A percentile compares a stretch with the other conserved stretches of the same genome.
These are phyloP conservation scores for Toxotes chatareus DNA, from an alignment of 2,113 vertebrate species.

Conservation along the genomic window DNA sequence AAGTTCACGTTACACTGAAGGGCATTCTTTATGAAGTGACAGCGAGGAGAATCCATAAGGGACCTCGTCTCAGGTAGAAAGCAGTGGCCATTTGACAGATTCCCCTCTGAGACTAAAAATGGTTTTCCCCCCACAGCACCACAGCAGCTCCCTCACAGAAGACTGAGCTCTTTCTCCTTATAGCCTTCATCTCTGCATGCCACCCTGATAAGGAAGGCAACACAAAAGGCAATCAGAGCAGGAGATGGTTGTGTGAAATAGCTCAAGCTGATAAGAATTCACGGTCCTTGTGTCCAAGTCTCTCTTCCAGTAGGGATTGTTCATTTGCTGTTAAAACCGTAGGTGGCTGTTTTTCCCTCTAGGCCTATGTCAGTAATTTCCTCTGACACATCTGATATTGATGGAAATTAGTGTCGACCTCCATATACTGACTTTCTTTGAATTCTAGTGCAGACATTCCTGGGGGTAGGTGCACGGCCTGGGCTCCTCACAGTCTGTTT, in stretches of 20 bases:
- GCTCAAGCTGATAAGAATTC: conserved; percentile 28
- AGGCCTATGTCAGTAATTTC: conserved; percentile 50
- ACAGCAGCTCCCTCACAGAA: conserved; percentile 10
- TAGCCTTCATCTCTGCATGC: conserved; percentile 48
- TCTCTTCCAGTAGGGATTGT: conserved; percentile 25
- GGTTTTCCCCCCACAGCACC: conserved; percentile 14
- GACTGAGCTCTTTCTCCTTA: conserved; percentile 26
- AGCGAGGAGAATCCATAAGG: conserved; percentile 8
- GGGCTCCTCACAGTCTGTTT: conserved; percentile 27
- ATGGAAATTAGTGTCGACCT: conserved; percentile 67
- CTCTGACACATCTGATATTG: conserved; percentile 67
- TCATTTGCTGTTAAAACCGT: conserved; percentile 41
- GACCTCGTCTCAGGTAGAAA: conserved; percentile 41
- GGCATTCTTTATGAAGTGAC: conserved; percentile 17
- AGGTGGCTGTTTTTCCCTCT: conserved; percentile 55
- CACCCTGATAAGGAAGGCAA: conserved; percentile 47
- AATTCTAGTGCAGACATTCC: conserved; percentile 44
- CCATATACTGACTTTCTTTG: conserved; percentile 29
- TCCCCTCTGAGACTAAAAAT: conserved; percentile 6
- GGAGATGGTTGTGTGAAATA: conserved; percentile 29
- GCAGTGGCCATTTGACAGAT: conserved; percentile 34
- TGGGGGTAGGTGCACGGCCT: conserved; percentile 4
- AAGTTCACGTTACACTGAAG: neutral
- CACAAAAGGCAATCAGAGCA: conserved; percentile 27
- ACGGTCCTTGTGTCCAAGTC: conserved; percentile 25